These are phyloP conservation scores for Dione juno DNA, from an alignment of 2,888 invertebrate genomes.

Conservation along the genomic window DNA sequence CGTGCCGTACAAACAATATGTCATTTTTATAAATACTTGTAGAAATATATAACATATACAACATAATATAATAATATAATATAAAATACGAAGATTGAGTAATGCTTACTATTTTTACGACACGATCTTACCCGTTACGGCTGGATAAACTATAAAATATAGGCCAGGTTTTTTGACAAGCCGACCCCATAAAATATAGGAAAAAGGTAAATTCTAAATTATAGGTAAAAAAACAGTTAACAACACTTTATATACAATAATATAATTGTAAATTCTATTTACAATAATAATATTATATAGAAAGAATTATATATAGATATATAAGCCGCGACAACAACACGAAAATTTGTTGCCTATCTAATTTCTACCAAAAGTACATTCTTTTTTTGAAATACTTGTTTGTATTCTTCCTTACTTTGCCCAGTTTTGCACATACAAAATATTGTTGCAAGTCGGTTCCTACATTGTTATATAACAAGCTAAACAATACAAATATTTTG, in stretches of 20 bases:
- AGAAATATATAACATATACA: neutral
- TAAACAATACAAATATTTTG: neutral
- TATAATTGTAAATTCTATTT: too few relatives aligned
- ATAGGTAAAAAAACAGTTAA: neutral
- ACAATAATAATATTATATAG: too few relatives aligned
- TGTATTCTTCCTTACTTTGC: neutral
- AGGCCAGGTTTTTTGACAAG: neutral
- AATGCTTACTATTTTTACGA: neutral
- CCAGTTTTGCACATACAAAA: neutral
- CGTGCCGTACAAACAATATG: too few relatives aligned
- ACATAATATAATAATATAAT: neutral
- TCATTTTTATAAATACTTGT: neutral
- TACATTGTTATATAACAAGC: neutral
- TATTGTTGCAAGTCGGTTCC: neutral
- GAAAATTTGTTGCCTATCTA: neutral
- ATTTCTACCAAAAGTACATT: neutral
- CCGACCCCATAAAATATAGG: neutral
- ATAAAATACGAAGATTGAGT: neutral
- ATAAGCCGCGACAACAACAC: neutral
- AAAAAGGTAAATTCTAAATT: slow-evolving; percentile 2
- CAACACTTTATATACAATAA: neutral
- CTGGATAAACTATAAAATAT: slow-evolving; percentile 15
- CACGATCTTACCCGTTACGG: neutral
- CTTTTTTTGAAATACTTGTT: neutral
- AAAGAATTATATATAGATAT: too few relatives aligned